Conservation (phyloP, 2,888 invertebrate species). For the Auanema freiburgensis region DNA sequence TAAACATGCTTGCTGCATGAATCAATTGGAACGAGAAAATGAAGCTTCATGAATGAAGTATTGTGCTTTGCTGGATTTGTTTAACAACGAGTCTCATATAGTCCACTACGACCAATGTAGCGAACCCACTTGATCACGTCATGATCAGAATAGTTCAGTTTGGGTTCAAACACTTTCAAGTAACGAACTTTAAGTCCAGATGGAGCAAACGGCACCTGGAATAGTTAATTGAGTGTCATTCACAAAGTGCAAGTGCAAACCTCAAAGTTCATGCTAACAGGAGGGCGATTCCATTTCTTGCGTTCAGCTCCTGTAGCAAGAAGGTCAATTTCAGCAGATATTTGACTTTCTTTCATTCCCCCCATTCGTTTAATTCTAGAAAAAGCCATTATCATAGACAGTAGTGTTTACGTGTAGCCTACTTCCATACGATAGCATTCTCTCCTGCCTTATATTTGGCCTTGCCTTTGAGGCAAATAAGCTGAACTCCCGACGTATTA, state of each 20-base stretch:
- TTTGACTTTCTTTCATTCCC: slow-evolving; percentile 96
- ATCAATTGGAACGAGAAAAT: too few species aligned
- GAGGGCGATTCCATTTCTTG: slow-evolving; percentile 99
- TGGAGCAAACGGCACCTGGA: slow-evolving; percentile 92
- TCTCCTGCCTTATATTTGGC: slow-evolving; percentile 99
- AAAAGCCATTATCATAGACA: slow-evolving; percentile 15
- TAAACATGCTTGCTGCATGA: too few species aligned
- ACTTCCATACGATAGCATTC: slow-evolving; percentile 96
- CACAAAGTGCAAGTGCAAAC: slow-evolving; percentile 49
- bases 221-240: slow-evolving; percentile 8
- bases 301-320: slow-evolving; percentile 86
- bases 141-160: slow-evolving; percentile 98
- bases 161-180: slow-evolving; percentile 98
- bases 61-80: too few species aligned
- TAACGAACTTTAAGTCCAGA: slow-evolving; percentile 99
- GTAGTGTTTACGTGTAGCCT: slow-evolving; percentile 65
- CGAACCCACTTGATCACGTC: slow-evolving; percentile 99
- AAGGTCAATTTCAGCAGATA: slow-evolving; percentile 97
- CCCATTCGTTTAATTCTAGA: slow-evolving; percentile 71
- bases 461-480: slow-evolving; percentile 95
- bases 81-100: slow-evolving; percentile 97
- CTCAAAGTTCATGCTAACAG: slow-evolving; percentile 99
- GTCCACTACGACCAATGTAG: slow-evolving; percentile 96
- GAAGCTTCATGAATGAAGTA: too few species aligned
- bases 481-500: slow-evolving; percentile 96